Evolutionary conservation across 2,888 invertebrate genomes (phyloP), one percentile per base, ranked within the genome.

Genomic region (Phyllotreta cruciferae): DNA sequence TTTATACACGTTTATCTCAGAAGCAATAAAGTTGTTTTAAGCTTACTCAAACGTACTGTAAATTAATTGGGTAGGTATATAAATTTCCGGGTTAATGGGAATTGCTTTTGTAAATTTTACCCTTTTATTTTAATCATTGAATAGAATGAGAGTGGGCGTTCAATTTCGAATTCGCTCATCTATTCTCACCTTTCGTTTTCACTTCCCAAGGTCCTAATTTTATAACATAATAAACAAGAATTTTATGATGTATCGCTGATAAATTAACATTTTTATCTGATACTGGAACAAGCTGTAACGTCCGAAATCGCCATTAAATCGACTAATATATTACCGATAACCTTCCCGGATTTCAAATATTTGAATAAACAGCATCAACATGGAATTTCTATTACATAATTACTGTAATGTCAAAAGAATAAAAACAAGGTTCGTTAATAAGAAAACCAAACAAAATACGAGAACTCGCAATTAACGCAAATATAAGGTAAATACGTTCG

Each of bases 151-250:
- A 13, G 47, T 47, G 47, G 47, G 47, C n/a, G 47, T 47, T 24
- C 7, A 47, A 9, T 47, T 14, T 14, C 7, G 34, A 47, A 47
- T 13, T 47, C 14, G n/a, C 47, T 7, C 47, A 10, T 14, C 14
- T 47, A 47, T 47, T 47, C 34, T 47, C 34, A 47, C 10, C 47
- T 47, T 47, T 47, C 47, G 34, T 47, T 47, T 24, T 24, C 13
- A 47, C 47, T 14, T 47, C 24, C 34, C 47, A 47, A 47, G 47
- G 47, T 47, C 34, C 24, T 7, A 47, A 47, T 14, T 24, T 24
- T 24, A 24, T 24, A 8, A 47, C 34, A 47, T n/a, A 10, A 11
- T n/a, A 11, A 10, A 8, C 6, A 6, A 44, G 10, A 44, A 44
- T 44, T 44, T 44, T 44, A 44, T 14, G 44, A 44, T 44, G 44